phyloP scores from a whole-genome alignment of 2,797 vertebrate species.

The Orestias chungarensis region DNA sequence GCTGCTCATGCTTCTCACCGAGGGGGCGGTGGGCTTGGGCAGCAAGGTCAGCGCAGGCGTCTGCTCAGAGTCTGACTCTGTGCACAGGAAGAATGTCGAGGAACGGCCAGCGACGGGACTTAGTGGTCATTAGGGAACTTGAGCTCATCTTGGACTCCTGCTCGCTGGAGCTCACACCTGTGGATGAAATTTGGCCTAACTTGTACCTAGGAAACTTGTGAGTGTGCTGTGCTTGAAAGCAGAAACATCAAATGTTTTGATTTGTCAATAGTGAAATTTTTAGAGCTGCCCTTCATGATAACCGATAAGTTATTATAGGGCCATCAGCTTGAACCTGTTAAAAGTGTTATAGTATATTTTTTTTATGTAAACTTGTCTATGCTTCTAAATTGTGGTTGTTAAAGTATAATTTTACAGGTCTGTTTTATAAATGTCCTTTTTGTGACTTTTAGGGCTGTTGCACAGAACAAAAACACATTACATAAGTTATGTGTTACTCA shows the following conservation, averaged over 20 bases:
- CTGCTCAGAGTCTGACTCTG: conserved; percentile 35
- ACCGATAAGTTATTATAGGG: not conserved
- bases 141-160: conserved; percentile 84
- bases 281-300: not conserved
- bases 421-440: not conserved
- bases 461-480: conserved; percentile 76
- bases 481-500: conserved; percentile 85
- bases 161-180: conserved; percentile 76
- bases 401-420: too few species aligned
- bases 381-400: too few species aligned
- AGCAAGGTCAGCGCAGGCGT: conserved; percentile 27
- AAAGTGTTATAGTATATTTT: not conserved
- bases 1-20: conserved; percentile 74
- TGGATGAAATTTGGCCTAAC: conserved; percentile 85
- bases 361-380: not conserved
- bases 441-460: conserved; percentile 66
- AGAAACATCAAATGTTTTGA: not conserved
- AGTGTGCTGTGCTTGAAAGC: conserved; percentile 64
- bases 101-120: conserved; percentile 58
- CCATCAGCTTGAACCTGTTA: not conserved
- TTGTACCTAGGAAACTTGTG: conserved; percentile 83
- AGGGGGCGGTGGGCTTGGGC: conserved; percentile 22
- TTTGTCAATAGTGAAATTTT: not conserved
- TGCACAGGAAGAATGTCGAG: conserved; percentile 71
- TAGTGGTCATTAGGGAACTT: conserved; percentile 76